Base-by-base conservation (phyloP, 2,888 invertebrate species). In the Eucriotettix oculatus region DNA sequence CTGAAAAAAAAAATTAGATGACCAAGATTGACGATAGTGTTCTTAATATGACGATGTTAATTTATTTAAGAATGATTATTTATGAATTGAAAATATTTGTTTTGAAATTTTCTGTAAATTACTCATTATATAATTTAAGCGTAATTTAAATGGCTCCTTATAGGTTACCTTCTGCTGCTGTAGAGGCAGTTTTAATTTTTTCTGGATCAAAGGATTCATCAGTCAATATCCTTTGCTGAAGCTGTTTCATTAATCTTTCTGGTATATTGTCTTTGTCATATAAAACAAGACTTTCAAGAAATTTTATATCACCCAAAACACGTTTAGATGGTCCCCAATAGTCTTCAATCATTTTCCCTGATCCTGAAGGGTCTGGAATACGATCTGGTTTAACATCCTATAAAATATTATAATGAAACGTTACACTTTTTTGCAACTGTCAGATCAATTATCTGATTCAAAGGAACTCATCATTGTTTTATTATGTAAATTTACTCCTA, bases 211-310 rank as follows among this genome's bases (percentile, higher is more conserved):
- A 95, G 58, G 87, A 88, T 60, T 90, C 87, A 69, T 94, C 91
- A 43, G 79, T 79, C 68, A 91, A 75, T 60, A 94, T 89, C 66
- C 85, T 86, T 44, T 86, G 83, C 65, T 87, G 82, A 58, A 97
- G 79, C 68, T 85, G 88, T 70, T 90, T 86, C 76, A 96, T 95
- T 2, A 90, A 82, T 0, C 81, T 72, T 0, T 86, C 83, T 0
- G 89, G 84, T 65, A 98, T 95, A 70, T 93, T 93, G 68, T 98
- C 97, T 72, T 93, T 96, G 70, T 97, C 95, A 68, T 86, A 98
- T 67, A 85, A 82, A 52, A 92, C 80, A 59, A 99, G 77, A 16
- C 83, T 82, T 65, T 97, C 94, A 59, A 98, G 74, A 71, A 98
- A 97, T 70, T 90, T 93, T 66, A 93, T 86, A 71, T 97, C 96